Base-by-base conservation (phyloP, 2,113 vertebrate species). In the Toxotes jaculatrix region DNA sequence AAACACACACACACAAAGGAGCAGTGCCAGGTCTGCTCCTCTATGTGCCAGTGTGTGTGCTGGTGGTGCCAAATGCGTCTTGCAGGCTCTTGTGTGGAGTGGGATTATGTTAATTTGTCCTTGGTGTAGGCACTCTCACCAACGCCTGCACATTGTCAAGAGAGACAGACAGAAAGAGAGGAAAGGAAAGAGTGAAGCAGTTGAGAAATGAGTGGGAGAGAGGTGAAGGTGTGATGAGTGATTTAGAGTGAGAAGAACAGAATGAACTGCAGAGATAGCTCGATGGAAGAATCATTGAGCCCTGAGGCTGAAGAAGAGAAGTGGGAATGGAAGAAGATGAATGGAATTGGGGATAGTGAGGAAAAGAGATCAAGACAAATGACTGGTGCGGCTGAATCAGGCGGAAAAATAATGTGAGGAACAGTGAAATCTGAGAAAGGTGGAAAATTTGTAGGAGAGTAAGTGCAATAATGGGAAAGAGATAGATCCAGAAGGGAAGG, bases 31-130 rank as follows among this genome's bases (percentile, higher is more conserved):
- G 73, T 76, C 71, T 57, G 7, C 13, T 64, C 43, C n/a, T 79
- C 67, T 60, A 40, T 27, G 19, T 63, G 62, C 73, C 73, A 57
- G 77, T 73, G 72, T 63, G 67, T 80, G 68, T 61, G 79, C 81
- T 59, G 23, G 43, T 67, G 43, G 63, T 74, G 75, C 70, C 84
- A 63, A 74, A 74, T 71, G 68, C 9, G 7, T 90, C 79, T 84
- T 66, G 75, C 40, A 21, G 76, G 64, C 87, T 87, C 87, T 91
- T 78, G 84, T 91, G 82, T 92, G 70, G 86, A 90, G 89, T 88
- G 77, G 88, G 84, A 91, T 94, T 93, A 89, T 93, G 88, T 69
- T 85, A 73, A 91, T 93, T 71, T 88, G 77, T 85, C 87, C 74
- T 81, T 73, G 78, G 73, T 87, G 74, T 13, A 82, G 85, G 73